These are phyloP conservation scores for Ginglymostoma cirratum DNA, from an alignment of 2,113 vertebrate genomes.

Conservation along the genomic window DNA sequence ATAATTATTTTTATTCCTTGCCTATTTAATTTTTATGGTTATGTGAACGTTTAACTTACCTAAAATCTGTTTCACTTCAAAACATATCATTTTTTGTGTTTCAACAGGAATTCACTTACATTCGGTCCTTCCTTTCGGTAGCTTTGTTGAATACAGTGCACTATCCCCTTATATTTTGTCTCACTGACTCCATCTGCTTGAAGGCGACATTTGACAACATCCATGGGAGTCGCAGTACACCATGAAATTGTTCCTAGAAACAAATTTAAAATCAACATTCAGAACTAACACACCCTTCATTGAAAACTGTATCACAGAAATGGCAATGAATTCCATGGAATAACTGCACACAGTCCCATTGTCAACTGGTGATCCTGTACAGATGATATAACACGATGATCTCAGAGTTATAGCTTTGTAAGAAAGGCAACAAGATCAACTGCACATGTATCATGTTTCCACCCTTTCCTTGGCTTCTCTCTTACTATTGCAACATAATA, in stretches of 20 bases:
- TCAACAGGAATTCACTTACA: conserved; percentile 58
- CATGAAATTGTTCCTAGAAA: conserved; percentile 85
- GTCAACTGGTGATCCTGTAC: not conserved
- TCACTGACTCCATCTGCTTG: conserved; percentile 81
- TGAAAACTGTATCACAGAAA: not conserved
- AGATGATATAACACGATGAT: too few species aligned
- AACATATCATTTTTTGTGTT: not conserved
- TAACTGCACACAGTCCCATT: not conserved
- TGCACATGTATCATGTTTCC: not conserved
- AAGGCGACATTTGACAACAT: conserved; percentile 89
- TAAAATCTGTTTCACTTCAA: not conserved
- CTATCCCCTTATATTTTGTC: conserved; percentile 77
- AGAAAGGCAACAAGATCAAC: not conserved
- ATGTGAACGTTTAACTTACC: not conserved
- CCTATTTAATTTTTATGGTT: not conserved
- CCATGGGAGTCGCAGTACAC: conserved; percentile 82
- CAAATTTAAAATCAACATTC: not conserved
- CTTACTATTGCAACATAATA: not conserved
- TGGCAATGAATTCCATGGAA: not conserved
- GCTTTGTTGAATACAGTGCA: conserved; percentile 82
- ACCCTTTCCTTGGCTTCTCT: not conserved
- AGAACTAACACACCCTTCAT: not conserved
- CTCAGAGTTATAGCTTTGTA: not conserved
- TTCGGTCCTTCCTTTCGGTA: conserved; percentile 80
- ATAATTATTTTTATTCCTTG: not conserved